Evolutionary conservation across 1,140 invertebrate species (phyloP).

Genomic region (Pseudomyrmex sp.): DNA sequence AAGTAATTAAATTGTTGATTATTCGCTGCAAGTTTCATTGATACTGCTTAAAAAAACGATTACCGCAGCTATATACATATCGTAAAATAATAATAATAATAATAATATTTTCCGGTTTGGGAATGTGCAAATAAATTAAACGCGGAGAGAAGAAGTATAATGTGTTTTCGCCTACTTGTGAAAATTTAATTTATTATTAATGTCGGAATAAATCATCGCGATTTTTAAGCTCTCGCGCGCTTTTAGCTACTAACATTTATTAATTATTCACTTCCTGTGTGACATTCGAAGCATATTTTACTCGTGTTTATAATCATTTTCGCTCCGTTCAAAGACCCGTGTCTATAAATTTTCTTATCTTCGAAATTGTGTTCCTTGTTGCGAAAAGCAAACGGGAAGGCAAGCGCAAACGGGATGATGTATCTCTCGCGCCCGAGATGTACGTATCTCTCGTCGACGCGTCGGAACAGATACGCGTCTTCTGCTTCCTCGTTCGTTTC

Average conservation of each 20-base stretch:
- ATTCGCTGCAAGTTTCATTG: background rate
- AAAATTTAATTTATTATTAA: background rate
- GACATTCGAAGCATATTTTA: background rate
- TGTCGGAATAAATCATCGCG: background rate
- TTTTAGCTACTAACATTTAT: background rate
- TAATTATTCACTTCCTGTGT: background rate
- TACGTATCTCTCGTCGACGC: constrained; percentile 14
- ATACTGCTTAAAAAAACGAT: background rate
- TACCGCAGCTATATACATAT: background rate
- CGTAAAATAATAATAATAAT: background rate
- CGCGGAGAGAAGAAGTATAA: background rate
- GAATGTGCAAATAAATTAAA: background rate
- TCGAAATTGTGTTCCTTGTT: background rate
- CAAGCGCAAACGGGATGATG: constrained; percentile 11
- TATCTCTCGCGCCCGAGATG: constrained; percentile 24
- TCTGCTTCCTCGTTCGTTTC: background rate
- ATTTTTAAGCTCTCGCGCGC: background rate
- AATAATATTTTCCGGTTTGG: background rate
- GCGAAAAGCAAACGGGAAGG: constrained; percentile 41
- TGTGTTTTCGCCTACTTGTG: too few species aligned
- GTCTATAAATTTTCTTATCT: constrained; percentile 12
- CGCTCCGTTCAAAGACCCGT: background rate
- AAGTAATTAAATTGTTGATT: constrained; percentile 35
- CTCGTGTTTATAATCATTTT: too few species aligned
- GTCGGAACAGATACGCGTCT: background rate